phyloP scores from a whole-genome alignment of 2,797 vertebrate species.

The Melopsittacus undulatus region DNA sequence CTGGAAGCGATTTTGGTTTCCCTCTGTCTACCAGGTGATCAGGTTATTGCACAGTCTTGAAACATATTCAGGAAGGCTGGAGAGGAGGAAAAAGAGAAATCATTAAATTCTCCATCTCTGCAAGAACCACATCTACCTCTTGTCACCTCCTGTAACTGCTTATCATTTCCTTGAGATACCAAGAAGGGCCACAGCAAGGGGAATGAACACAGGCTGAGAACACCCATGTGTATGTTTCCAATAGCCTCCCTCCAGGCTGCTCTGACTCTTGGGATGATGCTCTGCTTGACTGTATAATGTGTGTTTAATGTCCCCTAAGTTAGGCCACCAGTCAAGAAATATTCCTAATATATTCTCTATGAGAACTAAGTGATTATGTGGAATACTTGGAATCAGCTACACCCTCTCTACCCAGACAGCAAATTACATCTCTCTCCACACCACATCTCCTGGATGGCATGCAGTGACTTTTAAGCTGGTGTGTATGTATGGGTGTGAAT shows the following conservation, averaged over 20 bases:
- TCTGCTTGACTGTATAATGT: neutral
- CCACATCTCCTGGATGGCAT: neutral
- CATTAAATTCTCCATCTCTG: neutral
- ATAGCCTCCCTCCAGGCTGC: neutral
- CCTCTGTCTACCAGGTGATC: too few relatives aligned
- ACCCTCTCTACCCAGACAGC: neutral
- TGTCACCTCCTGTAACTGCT: neutral
- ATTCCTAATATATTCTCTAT: neutral
- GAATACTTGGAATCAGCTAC: neutral
- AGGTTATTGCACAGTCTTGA: neutral
- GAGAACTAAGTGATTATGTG: neutral
- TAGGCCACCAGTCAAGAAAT: neutral
- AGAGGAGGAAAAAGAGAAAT: neutral
- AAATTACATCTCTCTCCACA: neutral
- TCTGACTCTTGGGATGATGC: neutral
- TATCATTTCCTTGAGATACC: neutral
- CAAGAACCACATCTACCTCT: neutral
- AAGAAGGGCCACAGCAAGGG: neutral
- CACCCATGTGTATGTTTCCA: neutral
- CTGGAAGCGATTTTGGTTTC: neutral
- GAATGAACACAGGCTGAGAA: neutral
- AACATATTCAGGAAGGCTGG: neutral
- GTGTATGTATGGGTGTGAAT: neutral
- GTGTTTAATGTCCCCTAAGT: neutral
- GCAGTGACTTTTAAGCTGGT: neutral